Evolutionary conservation across 2,797 vertebrate genomes (phyloP).

Genomic region (Cryptoprocta ferox): DNA sequence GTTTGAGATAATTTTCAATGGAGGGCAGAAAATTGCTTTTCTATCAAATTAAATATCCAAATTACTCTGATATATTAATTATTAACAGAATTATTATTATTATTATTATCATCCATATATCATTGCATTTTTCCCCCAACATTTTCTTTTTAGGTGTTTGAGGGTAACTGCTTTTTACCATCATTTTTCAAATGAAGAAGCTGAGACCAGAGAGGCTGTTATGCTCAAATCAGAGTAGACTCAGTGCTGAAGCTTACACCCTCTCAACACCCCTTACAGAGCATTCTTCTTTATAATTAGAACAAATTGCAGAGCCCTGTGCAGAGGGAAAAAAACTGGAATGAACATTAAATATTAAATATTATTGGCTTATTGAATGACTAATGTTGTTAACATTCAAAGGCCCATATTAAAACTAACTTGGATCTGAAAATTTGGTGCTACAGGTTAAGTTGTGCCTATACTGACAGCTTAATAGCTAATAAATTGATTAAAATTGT

Average conservation of each 20-base stretch:
- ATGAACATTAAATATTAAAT: slow-evolving; percentile 62
- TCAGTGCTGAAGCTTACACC: not conserved
- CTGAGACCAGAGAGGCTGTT: not conserved
- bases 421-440: not conserved
- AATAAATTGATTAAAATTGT: not conserved
- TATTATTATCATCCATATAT: not conserved
- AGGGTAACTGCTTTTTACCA: not conserved
- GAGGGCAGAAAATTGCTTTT: slow-evolving; percentile 50
- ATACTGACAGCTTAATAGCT: not conserved
- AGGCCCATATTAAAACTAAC: slow-evolving; percentile 43
- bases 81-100: not conserved
- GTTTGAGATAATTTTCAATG: not conserved
- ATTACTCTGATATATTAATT: slow-evolving; percentile 20
- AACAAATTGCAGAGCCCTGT: not conserved
- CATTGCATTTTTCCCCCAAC: not conserved
- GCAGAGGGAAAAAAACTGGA: not conserved
- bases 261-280: not conserved
- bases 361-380: slow-evolving; percentile 58
- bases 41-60: slow-evolving; percentile 42
- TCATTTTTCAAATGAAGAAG: slow-evolving; percentile 37
- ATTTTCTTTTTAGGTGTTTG: not conserved
- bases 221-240: not conserved
- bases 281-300: slow-evolving; percentile 25
- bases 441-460: not conserved
- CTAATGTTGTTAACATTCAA: not conserved